Evolutionary conservation across 2,888 invertebrate species (phyloP), one percentile per base, ranked within the genome.

Genomic region (Phalera bucephala): DNA sequence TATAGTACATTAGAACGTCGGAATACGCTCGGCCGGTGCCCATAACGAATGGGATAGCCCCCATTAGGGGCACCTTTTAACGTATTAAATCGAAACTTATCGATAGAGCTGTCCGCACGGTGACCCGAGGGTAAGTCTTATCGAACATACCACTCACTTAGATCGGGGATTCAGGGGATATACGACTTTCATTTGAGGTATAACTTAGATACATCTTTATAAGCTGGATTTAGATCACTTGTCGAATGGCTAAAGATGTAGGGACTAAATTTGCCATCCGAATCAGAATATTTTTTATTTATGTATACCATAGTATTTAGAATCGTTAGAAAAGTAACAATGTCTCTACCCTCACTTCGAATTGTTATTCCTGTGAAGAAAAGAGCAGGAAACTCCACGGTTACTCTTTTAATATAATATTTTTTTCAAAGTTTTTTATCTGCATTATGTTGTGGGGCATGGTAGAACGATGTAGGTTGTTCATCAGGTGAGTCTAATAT

Each of bases 21-120:
- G 70, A 70, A 68, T 68, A 67, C 66, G 60, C 64, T 57, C 55
- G 62, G 62, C 54, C 61, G 56, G 64, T 58, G 65, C 65, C 73
- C 67, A 76, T 83, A 85, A 87, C 80, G 80, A 82, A 87, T 84
- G 84, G 79, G 72, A 80, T 84, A 70, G 83, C 74, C 79, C 80
- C 77, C 74, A 86, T 88, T 87, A 85, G 72, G 66, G 80, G 79
- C 78, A 84, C 87, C 87, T 88, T 89, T 89, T 86, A 85, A 85
- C 79, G 84, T 86, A 85, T 83, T 87, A 87, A 86, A 85, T 83
- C 78, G 80, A 63, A 72, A 80, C 76, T 84, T 84, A 83, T 82
- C 80, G 73, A 64, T 60, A 69, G 66, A 65, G 71, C 78, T 78
- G 80, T 77, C 79, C 73, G 45, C 78, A 63, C 66, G 49, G 71